Base-by-base conservation (phyloP, 2,113 vertebrate species). In the Choloepus hoffmanni region DNA sequence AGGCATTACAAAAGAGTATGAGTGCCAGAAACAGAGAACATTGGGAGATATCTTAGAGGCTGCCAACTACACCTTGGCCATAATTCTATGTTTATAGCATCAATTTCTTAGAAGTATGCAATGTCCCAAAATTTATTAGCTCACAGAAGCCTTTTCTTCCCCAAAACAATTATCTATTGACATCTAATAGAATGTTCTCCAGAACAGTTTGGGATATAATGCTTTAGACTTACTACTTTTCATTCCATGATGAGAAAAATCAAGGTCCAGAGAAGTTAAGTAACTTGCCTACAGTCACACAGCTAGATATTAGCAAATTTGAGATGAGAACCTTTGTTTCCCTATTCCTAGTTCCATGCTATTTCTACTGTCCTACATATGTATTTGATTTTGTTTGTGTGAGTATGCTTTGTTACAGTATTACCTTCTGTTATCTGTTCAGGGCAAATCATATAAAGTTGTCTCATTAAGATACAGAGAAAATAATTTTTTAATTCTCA, bases 401-500 rank as follows among this genome's bases (percentile, higher is more conserved):
- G 4, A 50, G 28, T 30, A 24, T n/a, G 28, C 33, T 7, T 63
- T 70, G 60, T 91, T 94, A 50, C 9, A 23, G 1, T 97, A 68
- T 78, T 85, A 12, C 53, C 5, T 88, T 96, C 23, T 84, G 21
- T 45, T 92, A 24, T 58, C 62, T 48, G 77, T 76, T 67, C 23
- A 33, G 95, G 63, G 30, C 36, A 19, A 63, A 74, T 76, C 48
- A 68, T 68, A 30, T n/a, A 0, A 60, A 60, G 21, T 74, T 28
- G n/a, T 96, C 78, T 72, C 55, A 58, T 84, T 90, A 40, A 24
- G 67, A 89, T 23, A 53, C 85, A 85, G 95, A 50, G n/a, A 88
- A 63, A n/a, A 2, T 0, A 0, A 92, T 85, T 93, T 53, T 88
- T 89, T 26, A 70, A 74, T 90, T 86, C 21, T 10, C 26, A 87